A percentile compares a stretch with the other conserved stretches of the same genome.
phyloP scores from a whole-genome alignment of 2,888 invertebrate genomes.

The Tipula helvola region DNA sequence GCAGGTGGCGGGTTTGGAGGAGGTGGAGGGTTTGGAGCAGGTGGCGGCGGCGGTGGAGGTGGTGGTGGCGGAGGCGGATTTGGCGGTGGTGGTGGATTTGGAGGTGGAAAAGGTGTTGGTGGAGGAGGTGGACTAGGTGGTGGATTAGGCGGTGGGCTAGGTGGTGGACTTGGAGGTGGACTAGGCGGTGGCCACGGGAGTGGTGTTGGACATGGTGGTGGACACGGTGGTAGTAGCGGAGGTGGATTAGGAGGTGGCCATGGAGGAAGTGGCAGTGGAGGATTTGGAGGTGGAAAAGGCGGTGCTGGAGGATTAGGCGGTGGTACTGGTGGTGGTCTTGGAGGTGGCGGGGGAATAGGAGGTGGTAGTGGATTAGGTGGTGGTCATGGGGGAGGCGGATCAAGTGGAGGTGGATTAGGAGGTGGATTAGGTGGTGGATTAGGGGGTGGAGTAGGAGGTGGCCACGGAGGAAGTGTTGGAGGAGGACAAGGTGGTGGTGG shows the following conservation, averaged over 20 bases:
- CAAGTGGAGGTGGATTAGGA: not conserved
- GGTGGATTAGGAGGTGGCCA: slow-evolving; percentile 8
- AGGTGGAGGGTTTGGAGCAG: not conserved
- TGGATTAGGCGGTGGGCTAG: not conserved
- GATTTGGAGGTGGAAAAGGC: not conserved
- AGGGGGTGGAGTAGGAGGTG: too few relatives aligned
- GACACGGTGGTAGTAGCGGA: not conserved
- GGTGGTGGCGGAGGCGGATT: not conserved
- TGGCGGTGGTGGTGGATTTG: not conserved
- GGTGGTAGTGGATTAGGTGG: not conserved
- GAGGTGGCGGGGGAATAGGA: not conserved
- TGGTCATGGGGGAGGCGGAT: not conserved
- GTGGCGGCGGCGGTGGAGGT: not conserved
- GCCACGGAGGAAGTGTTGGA: slow-evolving; percentile 7
- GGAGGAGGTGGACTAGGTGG: slow-evolving; percentile 9
- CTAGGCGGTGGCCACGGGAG: not conserved
- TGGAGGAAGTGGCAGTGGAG: not conserved
- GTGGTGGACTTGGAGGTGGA: not conserved
- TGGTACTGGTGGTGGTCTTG: not conserved
- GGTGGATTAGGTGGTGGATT: not conserved
- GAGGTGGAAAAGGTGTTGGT: not conserved
- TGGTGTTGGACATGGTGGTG: not conserved
- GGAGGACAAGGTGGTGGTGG: not conserved
- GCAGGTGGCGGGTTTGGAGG: not conserved
- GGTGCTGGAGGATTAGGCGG: slow-evolving; percentile 4